A percentile compares a stretch with the other conserved stretches of the same genome.
phyloP scores from a whole-genome alignment of 2,797 vertebrate genomes.

The Anas flavirostris region DNA sequence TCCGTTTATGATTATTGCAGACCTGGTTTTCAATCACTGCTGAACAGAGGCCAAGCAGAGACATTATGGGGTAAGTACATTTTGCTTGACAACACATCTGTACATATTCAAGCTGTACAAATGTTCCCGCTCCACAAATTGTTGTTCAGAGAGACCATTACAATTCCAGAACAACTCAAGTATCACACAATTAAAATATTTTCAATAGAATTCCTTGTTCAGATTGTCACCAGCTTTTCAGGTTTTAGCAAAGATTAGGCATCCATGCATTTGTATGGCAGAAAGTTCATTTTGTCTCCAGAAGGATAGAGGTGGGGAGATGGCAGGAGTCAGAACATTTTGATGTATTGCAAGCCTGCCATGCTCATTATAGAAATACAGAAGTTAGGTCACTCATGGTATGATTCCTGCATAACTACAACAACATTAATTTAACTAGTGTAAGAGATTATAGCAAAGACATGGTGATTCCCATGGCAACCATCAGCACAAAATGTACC shows the following conservation, averaged over 20 bases:
- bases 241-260: background rate
- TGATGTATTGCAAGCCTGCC: background rate
- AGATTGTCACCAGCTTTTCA: background rate
- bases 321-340: background rate
- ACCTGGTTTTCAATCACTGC: background rate
- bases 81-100: background rate
- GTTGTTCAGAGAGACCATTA: background rate
- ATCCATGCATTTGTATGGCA: fast-evolving
- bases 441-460: background rate
- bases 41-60: background rate
- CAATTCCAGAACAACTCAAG: background rate
- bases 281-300: background rate
- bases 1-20: background rate
- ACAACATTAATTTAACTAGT: background rate
- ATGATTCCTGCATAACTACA: background rate
- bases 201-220: background rate
- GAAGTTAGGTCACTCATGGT: background rate
- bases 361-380: fast-evolving
- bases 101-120: background rate
- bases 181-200: background rate
- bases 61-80: background rate
- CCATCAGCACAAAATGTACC: background rate
- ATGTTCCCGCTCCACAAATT: background rate
- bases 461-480: background rate
- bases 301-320: background rate